Conservation (phyloP, 1,140 invertebrate species). For the Andricus grossulariae region DNA sequence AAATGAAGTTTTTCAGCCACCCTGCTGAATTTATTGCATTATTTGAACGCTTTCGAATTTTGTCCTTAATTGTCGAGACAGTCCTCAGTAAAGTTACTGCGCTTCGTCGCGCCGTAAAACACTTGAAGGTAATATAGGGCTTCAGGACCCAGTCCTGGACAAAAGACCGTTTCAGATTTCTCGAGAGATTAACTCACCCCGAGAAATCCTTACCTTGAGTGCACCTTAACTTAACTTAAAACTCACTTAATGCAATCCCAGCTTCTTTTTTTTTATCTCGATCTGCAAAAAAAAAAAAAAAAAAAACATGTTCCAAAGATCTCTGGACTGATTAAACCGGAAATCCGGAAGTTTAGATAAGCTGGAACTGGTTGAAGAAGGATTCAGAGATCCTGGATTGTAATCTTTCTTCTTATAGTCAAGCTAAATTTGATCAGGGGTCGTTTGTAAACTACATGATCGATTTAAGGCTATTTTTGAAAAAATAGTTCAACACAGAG, state of each 20-base stretch:
- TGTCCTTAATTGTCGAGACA: not conserved
- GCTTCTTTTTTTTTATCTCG: not conserved
- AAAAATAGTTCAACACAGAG: no score
- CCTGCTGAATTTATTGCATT: not conserved
- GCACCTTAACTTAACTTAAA: not conserved
- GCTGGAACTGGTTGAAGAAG: not conserved
- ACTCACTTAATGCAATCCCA: not conserved
- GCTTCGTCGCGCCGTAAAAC: conserved; percentile 6
- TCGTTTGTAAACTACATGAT: no score
- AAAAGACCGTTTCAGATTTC: conserved; percentile 19
- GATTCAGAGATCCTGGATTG: no score
- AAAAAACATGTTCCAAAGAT: no score
- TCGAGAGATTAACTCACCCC: not conserved
- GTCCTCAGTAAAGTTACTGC: not conserved
- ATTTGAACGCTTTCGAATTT: not conserved
- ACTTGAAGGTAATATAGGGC: conserved; percentile 1
- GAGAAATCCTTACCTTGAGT: not conserved
- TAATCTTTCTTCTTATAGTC: no score
- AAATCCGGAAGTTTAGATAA: not conserved
- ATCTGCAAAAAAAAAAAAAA: no score
- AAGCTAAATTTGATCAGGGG: no score
- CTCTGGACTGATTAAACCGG: not conserved
- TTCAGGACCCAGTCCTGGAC: not conserved
- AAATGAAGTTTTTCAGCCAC: no score
- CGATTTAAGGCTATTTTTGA: no score